Conservation (phyloP, 2,113 vertebrate species). For the Psephotus haematonotus region DNA sequence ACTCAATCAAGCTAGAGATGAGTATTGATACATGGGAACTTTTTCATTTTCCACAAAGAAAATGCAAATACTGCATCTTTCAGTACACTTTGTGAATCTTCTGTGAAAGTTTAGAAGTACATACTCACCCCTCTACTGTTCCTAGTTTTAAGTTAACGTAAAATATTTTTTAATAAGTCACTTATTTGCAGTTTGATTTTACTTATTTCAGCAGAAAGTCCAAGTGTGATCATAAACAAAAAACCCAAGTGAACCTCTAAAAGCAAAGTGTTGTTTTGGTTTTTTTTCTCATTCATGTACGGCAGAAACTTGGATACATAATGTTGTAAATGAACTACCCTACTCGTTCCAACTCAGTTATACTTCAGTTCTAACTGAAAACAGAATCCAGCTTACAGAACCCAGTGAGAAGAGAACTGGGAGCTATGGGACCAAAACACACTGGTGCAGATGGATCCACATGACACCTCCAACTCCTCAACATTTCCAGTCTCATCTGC, state of each 20-base stretch:
- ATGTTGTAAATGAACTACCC: neutral
- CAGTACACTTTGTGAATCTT: neutral
- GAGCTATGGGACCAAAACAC: neutral
- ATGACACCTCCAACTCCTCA: neutral
- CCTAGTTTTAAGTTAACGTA: neutral
- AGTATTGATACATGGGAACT: neutral
- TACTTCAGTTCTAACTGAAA: neutral
- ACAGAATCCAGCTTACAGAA: neutral
- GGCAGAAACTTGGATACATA: neutral
- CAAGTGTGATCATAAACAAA: neutral
- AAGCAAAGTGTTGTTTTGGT: neutral
- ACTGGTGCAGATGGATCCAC: neutral
- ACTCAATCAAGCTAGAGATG: constrained; percentile 17
- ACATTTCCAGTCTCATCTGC: neutral
- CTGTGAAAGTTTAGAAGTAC: neutral
- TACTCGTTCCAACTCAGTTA: neutral
- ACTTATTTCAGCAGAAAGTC: neutral
- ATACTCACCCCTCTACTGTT: neutral
- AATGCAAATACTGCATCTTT: neutral
- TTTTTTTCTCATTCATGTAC: neutral
- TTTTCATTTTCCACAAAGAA: constrained; percentile 30
- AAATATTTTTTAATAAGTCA: neutral
- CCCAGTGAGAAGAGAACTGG: neutral
- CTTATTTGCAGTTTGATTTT: neutral
- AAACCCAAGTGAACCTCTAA: neutral